Conservation (phyloP, 2,797 vertebrate genomes). For the Rhyacichthys aspro region DNA sequence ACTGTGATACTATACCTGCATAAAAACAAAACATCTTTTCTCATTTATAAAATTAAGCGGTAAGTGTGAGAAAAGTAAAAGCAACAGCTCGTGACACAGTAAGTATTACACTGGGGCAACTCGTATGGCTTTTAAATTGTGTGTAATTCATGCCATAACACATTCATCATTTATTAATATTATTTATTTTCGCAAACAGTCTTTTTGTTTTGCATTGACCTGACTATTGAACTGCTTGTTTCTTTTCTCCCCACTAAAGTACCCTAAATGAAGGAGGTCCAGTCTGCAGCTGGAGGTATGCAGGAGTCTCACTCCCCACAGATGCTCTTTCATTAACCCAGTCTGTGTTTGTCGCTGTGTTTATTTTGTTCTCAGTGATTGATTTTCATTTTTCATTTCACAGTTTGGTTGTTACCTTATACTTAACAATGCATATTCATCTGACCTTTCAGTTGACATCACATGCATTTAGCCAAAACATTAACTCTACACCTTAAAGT, state of each 20-base stretch:
- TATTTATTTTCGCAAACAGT: conserved; percentile 19
- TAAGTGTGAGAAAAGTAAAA: too few relatives aligned
- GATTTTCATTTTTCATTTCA: background rate
- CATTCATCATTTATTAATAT: background rate
- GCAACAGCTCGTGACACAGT: too few relatives aligned
- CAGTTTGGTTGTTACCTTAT: conserved; percentile 14
- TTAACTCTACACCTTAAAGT: too few relatives aligned
- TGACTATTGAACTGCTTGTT: conserved; percentile 74
- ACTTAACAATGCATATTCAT: conserved; percentile 26
- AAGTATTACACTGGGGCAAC: too few relatives aligned
- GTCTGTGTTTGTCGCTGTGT: conserved; percentile 52
- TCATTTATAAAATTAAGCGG: too few relatives aligned
- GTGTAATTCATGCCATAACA: too few relatives aligned
- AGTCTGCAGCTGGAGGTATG: conserved; percentile 82
- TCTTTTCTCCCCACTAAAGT: conserved; percentile 79
- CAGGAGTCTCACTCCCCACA: conserved; percentile 64
- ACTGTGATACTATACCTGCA: too few relatives aligned
- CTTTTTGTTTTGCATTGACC: conserved; percentile 39
- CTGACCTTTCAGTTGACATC: conserved; percentile 16
- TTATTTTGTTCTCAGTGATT: conserved; percentile 51
- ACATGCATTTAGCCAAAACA: conserved; percentile 22
- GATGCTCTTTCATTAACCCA: conserved; percentile 61
- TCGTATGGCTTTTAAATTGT: too few relatives aligned
- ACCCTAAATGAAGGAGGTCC: conserved; percentile 84
- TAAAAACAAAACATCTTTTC: too few relatives aligned